phyloP scores from a whole-genome alignment of 2,888 invertebrate species.

The Ectemnius lituratus region DNA sequence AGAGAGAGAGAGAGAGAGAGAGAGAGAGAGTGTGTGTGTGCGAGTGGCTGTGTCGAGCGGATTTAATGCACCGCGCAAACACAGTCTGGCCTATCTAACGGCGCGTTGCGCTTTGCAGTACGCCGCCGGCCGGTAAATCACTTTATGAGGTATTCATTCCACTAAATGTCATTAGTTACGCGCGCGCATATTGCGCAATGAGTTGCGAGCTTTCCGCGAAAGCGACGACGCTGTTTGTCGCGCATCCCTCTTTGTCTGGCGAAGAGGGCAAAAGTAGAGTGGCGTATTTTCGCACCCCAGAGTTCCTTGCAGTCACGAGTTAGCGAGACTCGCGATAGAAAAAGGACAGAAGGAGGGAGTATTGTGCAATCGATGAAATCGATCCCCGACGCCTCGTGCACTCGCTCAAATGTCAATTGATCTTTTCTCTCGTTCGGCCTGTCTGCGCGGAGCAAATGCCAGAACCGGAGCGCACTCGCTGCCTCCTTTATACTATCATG shows the following conservation, averaged over 20 bases:
- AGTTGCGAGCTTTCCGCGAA: background rate
- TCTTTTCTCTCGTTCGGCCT: slow-evolving; percentile 36
- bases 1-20: background rate
- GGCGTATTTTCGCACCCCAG: slow-evolving; percentile 55
- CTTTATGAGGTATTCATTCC: slow-evolving; percentile 7
- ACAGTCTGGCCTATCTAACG: too few species aligned
- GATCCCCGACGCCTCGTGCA: slow-evolving; percentile 50
- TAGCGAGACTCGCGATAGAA: too few species aligned
- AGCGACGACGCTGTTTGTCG: slow-evolving; percentile 3
- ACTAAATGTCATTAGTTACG: slow-evolving; percentile 1
- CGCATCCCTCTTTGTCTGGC: background rate
- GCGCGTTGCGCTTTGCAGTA: background rate
- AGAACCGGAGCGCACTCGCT: slow-evolving; percentile 12
- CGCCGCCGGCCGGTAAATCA: slow-evolving; percentile 6
- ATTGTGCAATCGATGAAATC: slow-evolving; percentile 61
- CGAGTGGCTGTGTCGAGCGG: too few species aligned
- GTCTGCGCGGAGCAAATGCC: slow-evolving; percentile 48
- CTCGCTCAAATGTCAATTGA: slow-evolving; percentile 59
- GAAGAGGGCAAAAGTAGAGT: slow-evolving; percentile 1
- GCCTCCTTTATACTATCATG: slow-evolving; percentile 34
- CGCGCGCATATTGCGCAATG: background rate
- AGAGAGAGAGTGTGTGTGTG: too few species aligned
- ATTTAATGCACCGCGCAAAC: too few species aligned
- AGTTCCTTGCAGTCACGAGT: slow-evolving; percentile 35
- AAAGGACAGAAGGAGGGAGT: background rate